Conservation (phyloP, 2,888 invertebrate genomes). For the Noctua comes region DNA sequence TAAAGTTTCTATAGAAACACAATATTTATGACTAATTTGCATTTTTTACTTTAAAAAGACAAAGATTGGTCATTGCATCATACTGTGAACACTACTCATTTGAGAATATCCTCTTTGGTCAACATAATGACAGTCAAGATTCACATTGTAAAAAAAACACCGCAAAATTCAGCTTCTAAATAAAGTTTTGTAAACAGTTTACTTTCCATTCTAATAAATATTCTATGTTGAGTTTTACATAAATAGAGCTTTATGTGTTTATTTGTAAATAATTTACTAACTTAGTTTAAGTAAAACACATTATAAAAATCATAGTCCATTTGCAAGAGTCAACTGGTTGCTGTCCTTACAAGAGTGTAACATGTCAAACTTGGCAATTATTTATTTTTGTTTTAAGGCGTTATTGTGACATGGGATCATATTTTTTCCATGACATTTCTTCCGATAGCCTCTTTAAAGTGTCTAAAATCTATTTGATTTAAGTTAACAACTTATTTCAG, state of each 20-base stretch:
- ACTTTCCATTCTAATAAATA: neutral
- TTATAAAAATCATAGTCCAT: neutral
- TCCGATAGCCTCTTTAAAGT: neutral
- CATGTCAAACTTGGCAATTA: neutral
- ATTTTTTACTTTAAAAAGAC: slow-evolving; percentile 33
- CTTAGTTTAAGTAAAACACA: neutral
- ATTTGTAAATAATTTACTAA: slow-evolving; percentile 36
- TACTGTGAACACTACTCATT: neutral
- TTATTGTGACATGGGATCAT: neutral
- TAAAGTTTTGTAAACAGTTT: neutral
- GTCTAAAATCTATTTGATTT: neutral
- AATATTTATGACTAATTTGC: slow-evolving; percentile 39
- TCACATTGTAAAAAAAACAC: neutral
- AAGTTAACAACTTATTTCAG: slow-evolving; percentile 10
- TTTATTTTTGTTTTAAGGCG: neutral
- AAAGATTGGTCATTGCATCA: slow-evolving; percentile 38
- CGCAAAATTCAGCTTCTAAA: neutral
- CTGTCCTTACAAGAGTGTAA: neutral
- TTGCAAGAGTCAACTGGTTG: neutral
- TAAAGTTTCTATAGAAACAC: neutral
- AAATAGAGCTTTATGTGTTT: neutral
- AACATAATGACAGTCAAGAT: neutral
- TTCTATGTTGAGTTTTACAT: neutral
- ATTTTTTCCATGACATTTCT: too few species aligned
- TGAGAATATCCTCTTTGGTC: slow-evolving; percentile 10